Percentiles rank a stretch among this genome's conserved stretches.
Conservation (phyloP, 2,113 vertebrate genomes). For the Lophius piscatorius region DNA sequence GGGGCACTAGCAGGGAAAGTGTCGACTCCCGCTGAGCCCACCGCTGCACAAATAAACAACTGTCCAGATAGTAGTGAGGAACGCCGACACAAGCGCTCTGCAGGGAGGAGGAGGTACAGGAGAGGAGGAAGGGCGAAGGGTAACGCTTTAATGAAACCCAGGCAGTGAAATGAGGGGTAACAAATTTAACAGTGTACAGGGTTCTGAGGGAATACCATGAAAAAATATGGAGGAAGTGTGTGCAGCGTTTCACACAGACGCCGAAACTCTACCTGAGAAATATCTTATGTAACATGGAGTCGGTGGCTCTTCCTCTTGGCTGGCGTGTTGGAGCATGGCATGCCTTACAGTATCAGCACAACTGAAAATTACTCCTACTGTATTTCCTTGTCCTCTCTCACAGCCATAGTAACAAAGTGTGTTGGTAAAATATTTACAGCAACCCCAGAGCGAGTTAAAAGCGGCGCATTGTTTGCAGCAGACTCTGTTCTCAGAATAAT, state of each 20-base stretch:
- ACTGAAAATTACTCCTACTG: slow-evolving; percentile 46
- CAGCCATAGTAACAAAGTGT: slow-evolving; percentile 54
- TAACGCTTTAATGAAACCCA: slow-evolving; percentile 59
- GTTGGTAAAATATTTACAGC: slow-evolving; percentile 52
- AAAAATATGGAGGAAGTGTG: slow-evolving; percentile 16
- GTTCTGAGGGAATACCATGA: slow-evolving; percentile 67
- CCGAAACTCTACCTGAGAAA: slow-evolving; percentile 20
- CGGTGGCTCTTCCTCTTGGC: slow-evolving; percentile 9
- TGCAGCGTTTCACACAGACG: background rate
- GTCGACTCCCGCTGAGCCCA: slow-evolving; percentile 18
- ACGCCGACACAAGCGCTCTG: slow-evolving; percentile 44
- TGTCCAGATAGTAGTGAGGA: slow-evolving; percentile 29
- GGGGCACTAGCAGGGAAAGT: slow-evolving; percentile 12
- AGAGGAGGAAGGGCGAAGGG: slow-evolving; percentile 28
- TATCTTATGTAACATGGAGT: slow-evolving; percentile 17
- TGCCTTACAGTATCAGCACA: slow-evolving; percentile 21
- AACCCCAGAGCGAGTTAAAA: slow-evolving; percentile 33
- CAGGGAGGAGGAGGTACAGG: slow-evolving; percentile 6
- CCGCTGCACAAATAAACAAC: slow-evolving; percentile 41
- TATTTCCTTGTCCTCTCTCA: slow-evolving; percentile 28
- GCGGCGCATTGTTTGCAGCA: too few species aligned
- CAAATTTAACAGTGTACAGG: slow-evolving; percentile 69
- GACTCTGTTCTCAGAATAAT: too few species aligned
- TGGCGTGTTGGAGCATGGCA: slow-evolving; percentile 32
- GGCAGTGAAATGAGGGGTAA: slow-evolving; percentile 63